These are phyloP conservation scores for Trichechus manatus DNA, from an alignment of 2,113 vertebrate genomes.

Conservation along the genomic window DNA sequence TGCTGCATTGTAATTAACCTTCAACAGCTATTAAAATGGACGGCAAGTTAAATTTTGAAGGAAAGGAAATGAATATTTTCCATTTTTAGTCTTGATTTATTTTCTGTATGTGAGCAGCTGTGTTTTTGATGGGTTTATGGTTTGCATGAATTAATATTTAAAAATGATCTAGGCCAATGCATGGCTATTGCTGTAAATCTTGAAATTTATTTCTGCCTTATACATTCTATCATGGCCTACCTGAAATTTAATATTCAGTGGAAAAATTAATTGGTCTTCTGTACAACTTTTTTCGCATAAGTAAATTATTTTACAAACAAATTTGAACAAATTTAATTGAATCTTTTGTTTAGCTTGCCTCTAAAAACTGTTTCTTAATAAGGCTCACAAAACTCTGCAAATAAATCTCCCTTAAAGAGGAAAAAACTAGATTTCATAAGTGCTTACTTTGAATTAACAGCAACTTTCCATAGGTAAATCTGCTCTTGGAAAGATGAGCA, in stretches of 20 bases:
- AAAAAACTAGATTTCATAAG: conserved; percentile 78
- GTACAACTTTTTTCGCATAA: conserved; percentile 76
- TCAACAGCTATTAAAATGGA: conserved; percentile 80
- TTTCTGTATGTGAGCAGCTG: conserved; percentile 84
- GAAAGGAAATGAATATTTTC: conserved; percentile 77
- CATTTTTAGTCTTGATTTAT: conserved; percentile 79
- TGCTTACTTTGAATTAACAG: conserved; percentile 73
- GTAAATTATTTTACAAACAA: conserved; percentile 81
- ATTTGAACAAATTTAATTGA: conserved; percentile 79
- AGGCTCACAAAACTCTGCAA: conserved; percentile 78
- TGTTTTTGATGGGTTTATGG: conserved; percentile 86
- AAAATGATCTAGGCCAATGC: conserved; percentile 89
- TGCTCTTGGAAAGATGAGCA: conserved; percentile 82
- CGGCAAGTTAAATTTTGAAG: conserved; percentile 80
- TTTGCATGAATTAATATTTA: conserved; percentile 92
- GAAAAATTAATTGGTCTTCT: conserved; percentile 80
- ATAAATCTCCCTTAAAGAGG: conserved; percentile 83
- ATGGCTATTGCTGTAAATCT: conserved; percentile 89
- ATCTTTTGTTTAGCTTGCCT: conserved; percentile 80
- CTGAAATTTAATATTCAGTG: conserved; percentile 78
- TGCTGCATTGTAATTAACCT: conserved; percentile 79
- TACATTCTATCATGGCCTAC: conserved; percentile 83
- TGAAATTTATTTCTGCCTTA: conserved; percentile 83
- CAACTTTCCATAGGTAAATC: conserved; percentile 77
- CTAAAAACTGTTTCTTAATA: conserved; percentile 78